Conservation (phyloP, 2,113 vertebrate species). For the Menidia beryllina region DNA sequence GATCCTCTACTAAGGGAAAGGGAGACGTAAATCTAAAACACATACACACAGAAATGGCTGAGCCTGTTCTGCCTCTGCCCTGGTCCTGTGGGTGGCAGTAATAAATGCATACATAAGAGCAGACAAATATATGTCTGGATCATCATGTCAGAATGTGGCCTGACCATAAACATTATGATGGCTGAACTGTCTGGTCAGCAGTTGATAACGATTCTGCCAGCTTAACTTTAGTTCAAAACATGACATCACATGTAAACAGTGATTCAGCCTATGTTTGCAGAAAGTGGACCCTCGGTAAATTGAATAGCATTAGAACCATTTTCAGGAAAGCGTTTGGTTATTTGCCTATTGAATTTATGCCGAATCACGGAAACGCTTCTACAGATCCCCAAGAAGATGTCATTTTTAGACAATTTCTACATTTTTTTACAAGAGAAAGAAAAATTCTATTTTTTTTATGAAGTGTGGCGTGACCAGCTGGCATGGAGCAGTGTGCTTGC, state of each 20-base stretch:
- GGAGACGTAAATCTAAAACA: neutral
- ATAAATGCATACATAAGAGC: neutral
- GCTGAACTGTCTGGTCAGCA: neutral
- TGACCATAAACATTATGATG: neutral
- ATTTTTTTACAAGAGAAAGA: neutral
- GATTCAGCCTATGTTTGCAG: neutral
- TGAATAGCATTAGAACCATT: neutral
- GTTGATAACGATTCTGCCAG: neutral
- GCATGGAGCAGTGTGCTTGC: neutral
- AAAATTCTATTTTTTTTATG: neutral
- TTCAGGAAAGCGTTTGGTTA: neutral
- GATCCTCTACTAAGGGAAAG: neutral
- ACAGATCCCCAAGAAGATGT: rapidly evolving
- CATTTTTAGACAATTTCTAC: neutral
- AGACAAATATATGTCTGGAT: conserved; percentile 15
- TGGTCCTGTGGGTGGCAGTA: neutral
- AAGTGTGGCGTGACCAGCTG: neutral
- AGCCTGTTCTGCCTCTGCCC: conserved; percentile 19
- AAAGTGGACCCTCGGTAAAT: too few species aligned
- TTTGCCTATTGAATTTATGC: neutral
- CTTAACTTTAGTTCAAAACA: neutral
- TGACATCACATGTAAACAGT: neutral
- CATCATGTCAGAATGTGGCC: neutral
- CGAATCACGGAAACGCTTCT: neutral
- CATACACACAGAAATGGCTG: conserved; percentile 1